Base-by-base conservation (phyloP, 1,140 invertebrate species). In the Babylonia areolata region DNA sequence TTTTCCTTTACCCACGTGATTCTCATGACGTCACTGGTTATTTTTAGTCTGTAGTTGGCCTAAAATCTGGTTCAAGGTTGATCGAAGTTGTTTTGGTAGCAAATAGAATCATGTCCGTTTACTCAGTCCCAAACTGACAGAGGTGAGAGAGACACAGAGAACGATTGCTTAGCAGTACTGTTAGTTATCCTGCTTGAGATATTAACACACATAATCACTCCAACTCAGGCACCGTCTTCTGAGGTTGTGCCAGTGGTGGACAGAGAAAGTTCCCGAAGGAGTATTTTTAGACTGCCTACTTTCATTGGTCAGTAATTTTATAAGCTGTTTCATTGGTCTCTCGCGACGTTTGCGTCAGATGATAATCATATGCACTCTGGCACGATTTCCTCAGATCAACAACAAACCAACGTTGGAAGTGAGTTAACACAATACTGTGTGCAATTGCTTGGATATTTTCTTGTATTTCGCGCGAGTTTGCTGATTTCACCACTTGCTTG, bases 251-350 rank as follows among this genome's bases (percentile, higher is more conserved):
- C 28, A 64, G 15, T 23, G 23, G 33, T 35, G 31, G n/a, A 31
- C 42, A 73, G 37, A 31, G 82, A 84, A 84, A 84, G 28, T 84
- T 84, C 82, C 82, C 82, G 82, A 84, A 84, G 12, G 64, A 84
- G 23, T 84, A 84, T 84, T 84, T 84, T 84, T 84, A 84, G 82
- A 39, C 39, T 15, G 11, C 78, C n/a, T 54, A 0, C 39, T 23
- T 75, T 75, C 73, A 75, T 75, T 75, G 73, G 73, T 75, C 73
- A 11, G 6, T 37, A 39, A 35, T 39, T 35, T 39, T 39, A 75
- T 75, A 75, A 75, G 6, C 33, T 31, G 17, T 80, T 80, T 54
- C 42, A 80, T 80, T 80, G 78, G 78, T 80, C 42, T 40, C 6
- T 17, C 33, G 15, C n/a, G 20, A 23, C 77, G 23, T 58, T 80